Evolutionary conservation across 2,888 invertebrate species (phyloP), one percentile per base, ranked within the genome.

Genomic region (Erynnis tages): DNA sequence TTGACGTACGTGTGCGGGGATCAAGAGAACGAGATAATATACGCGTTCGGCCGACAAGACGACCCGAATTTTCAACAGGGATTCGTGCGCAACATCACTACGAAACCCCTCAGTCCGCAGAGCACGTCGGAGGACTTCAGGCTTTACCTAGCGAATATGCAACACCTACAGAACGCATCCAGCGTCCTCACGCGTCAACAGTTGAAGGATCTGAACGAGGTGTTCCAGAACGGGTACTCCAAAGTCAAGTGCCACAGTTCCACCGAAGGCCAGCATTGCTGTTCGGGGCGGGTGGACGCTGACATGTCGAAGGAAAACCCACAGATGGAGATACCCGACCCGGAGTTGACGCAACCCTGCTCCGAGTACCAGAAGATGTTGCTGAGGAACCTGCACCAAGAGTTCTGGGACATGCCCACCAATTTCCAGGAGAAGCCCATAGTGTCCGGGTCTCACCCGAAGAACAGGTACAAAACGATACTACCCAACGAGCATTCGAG

Each of bases 401-500:
- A 98, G 77, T 98, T 98, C 74, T 97, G 97, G 97, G 97, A 97
- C 78, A 93, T 98, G 69, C 97, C 97, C 0, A 92, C 96, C 55
- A 98, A 98, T 80, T 94, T 96, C 60, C 97, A 97, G 61, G 97
- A 97, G 71, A 96, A 96, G 70, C 94, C 96, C 5, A 93, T 95
- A 68, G 95, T 97, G 0, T 95, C 95, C 19, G 97, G 97, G 0
- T 96, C 96, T 17, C 96, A 96, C 62, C 91, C 93, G 8, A 97
- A 97, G 83, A 98, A 98, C 79, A 92, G 98, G 58, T 98, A 98
- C 71, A 94, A 95, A 73, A 94, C 96, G 0, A 97, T 98, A 45
- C 88, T 98, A 69, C 96, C 97, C 19, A 97, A 97, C 79, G 95
- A 97, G 67, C 94, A 94, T 66, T 96, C 96, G 2, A 91, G 97